These are phyloP conservation scores for Chaunax sp. DNA, from an alignment of 2,797 vertebrate genomes.

Conservation along the genomic window DNA sequence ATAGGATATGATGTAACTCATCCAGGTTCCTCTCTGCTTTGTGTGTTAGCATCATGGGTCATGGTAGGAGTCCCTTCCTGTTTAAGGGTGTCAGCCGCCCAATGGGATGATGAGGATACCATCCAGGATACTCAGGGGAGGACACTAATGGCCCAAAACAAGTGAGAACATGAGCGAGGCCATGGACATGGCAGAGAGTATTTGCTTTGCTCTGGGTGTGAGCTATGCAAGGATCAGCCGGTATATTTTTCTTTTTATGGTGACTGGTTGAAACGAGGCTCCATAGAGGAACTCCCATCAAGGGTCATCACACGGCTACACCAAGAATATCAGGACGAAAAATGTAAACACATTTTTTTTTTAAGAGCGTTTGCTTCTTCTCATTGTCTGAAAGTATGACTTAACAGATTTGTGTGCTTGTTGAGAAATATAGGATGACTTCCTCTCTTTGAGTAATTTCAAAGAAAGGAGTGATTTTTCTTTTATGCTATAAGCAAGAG, in stretches of 20 bases:
- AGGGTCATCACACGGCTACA: slow-evolving; percentile 41
- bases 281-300: slow-evolving; percentile 22
- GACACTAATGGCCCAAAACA: slow-evolving; percentile 56
- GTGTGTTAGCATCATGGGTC: slow-evolving; percentile 58
- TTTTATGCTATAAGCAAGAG: slow-evolving; percentile 31
- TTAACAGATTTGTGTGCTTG: slow-evolving; percentile 50
- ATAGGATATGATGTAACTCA: slow-evolving; percentile 61
- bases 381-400: slow-evolving; percentile 31
- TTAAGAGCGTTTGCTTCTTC: slow-evolving; percentile 40
- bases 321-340: slow-evolving; percentile 40
- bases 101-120: slow-evolving; percentile 72
- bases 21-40: slow-evolving; percentile 55
- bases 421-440: slow-evolving; percentile 32
- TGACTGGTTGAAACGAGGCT: slow-evolving; percentile 38
- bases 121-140: slow-evolving; percentile 50
- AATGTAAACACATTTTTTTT: slow-evolving; percentile 28
- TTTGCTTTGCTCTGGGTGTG: slow-evolving; percentile 64
- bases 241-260: slow-evolving; percentile 68
- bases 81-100: slow-evolving; percentile 66
- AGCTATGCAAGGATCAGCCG: slow-evolving; percentile 42
- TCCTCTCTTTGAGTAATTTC: slow-evolving; percentile 37
- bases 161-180: slow-evolving; percentile 57
- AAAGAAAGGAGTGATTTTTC: slow-evolving; percentile 17
- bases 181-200: slow-evolving; percentile 50
- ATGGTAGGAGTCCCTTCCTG: slow-evolving; percentile 65